These are phyloP conservation scores for Leptopilina drosophilae DNA, from an alignment of 2,888 invertebrate genomes.

Conservation along the genomic window DNA sequence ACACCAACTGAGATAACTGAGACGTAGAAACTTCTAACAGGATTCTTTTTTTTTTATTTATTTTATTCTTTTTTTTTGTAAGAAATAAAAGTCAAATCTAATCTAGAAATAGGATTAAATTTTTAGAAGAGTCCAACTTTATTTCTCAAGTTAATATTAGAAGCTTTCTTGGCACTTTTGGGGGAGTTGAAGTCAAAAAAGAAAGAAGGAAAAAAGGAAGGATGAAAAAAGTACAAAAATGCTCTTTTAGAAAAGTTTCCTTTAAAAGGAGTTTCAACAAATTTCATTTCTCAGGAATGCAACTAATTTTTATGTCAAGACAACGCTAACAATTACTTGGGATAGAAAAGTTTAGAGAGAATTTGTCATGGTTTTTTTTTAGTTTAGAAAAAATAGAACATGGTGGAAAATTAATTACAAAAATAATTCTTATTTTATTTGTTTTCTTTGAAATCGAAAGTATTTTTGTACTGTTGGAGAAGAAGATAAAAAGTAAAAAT, in stretches of 20 bases:
- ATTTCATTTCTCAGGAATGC: neutral
- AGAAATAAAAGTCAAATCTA: conserved; percentile 14
- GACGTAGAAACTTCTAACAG: conserved; percentile 7
- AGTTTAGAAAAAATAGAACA: too few relatives aligned
- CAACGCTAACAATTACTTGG: neutral
- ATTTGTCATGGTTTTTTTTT: neutral
- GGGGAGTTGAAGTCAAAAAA: neutral
- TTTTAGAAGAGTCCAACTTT: conserved; percentile 7
- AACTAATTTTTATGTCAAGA: neutral
- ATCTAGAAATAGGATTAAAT: conserved; percentile 11
- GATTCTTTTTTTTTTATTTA: neutral
- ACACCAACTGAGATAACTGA: neutral
- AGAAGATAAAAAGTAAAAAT: too few relatives aligned
- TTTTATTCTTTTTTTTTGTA: too few relatives aligned
- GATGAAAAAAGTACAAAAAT: neutral
- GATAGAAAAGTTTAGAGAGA: neutral
- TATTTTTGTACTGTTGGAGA: too few relatives aligned
- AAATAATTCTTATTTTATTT: too few relatives aligned
- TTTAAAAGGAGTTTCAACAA: conserved; percentile 9
- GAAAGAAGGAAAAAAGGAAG: neutral
- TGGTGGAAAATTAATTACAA: too few relatives aligned
- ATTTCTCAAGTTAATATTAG: conserved; percentile 15
- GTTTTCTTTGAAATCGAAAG: too few relatives aligned
- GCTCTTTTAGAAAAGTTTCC: neutral
- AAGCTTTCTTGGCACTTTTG: conserved; percentile 4